Conservation (phyloP, 2,888 invertebrate species). For the Philereme transversata region DNA sequence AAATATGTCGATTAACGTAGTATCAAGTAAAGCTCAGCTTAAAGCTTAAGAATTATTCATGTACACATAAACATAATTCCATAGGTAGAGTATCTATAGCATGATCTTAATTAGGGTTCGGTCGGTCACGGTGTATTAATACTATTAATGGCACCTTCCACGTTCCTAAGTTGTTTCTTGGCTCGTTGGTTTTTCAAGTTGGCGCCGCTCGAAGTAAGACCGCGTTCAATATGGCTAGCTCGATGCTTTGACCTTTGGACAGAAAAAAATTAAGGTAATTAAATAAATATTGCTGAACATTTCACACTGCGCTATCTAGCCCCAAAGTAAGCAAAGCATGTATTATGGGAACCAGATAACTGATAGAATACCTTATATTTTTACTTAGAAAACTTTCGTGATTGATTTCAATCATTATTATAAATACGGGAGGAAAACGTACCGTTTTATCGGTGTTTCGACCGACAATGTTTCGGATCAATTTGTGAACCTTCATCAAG, state of each 20-base stretch:
- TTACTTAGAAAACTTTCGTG: too few relatives aligned
- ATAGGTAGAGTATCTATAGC: constrained; percentile 48
- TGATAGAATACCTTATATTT: too few relatives aligned
- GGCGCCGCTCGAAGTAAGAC: constrained; percentile 42
- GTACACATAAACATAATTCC: constrained; percentile 33
- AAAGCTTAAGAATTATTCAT: constrained; percentile 32
- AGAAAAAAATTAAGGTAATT: neutral
- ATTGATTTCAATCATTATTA: too few relatives aligned
- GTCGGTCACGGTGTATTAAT: constrained; percentile 75
- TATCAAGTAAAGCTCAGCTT: constrained; percentile 1
- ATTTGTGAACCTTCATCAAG: too few relatives aligned
- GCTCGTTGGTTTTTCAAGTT: constrained; percentile 62
- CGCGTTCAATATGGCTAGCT: constrained; percentile 13
- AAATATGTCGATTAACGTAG: neutral
- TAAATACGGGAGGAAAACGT: too few relatives aligned
- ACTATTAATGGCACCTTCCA: constrained; percentile 60
- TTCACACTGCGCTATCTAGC: too few relatives aligned
- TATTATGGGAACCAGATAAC: too few relatives aligned
- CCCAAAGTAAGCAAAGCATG: too few relatives aligned
- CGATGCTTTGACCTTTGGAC: neutral
- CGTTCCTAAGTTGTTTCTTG: constrained; percentile 62
- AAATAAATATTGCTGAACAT: too few relatives aligned
- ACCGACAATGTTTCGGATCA: too few relatives aligned
- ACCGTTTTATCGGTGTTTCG: too few relatives aligned
- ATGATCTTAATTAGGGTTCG: constrained; percentile 66